Conservation (phyloP, 2,113 vertebrate genomes). For the Camarhynchus parvulus region DNA sequence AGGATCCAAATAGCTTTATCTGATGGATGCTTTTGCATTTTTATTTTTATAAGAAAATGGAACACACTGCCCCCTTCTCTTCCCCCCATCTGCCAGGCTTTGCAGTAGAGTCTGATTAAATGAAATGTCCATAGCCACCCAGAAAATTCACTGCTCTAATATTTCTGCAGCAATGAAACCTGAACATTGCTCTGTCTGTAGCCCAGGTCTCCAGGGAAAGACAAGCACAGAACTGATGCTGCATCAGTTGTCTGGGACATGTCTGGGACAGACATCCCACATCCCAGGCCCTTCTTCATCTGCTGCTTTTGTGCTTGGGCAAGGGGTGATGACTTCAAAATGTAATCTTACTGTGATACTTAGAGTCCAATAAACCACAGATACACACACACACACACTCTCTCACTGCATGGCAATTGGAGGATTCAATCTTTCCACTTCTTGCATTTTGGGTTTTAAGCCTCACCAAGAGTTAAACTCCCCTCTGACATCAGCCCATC, state of each 20-base stretch:
- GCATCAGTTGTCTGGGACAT: neutral
- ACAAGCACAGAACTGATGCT: neutral
- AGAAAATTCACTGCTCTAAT: neutral
- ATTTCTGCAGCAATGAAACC: neutral
- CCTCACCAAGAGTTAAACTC: neutral
- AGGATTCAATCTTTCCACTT: neutral
- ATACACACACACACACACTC: neutral
- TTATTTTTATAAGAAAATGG: conserved; percentile 5
- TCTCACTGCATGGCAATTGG: neutral
- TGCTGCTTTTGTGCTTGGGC: neutral
- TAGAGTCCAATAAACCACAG: neutral
- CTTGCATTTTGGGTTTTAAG: neutral
- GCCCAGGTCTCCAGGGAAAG: neutral
- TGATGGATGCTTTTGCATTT: conserved; percentile 18
- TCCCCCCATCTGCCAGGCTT: neutral
- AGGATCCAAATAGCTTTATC: conserved; percentile 38
- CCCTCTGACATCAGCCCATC: neutral
- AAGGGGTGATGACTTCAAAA: neutral
- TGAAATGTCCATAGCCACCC: neutral
- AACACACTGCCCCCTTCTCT: conserved; percentile 8
- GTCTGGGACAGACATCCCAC: neutral
- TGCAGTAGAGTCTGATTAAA: neutral
- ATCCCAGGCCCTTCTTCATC: neutral
- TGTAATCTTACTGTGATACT: neutral
- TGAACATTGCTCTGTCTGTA: neutral